Evolutionary conservation across 2,888 invertebrate genomes (phyloP).

Genomic region (Xylophagus ater): DNA sequence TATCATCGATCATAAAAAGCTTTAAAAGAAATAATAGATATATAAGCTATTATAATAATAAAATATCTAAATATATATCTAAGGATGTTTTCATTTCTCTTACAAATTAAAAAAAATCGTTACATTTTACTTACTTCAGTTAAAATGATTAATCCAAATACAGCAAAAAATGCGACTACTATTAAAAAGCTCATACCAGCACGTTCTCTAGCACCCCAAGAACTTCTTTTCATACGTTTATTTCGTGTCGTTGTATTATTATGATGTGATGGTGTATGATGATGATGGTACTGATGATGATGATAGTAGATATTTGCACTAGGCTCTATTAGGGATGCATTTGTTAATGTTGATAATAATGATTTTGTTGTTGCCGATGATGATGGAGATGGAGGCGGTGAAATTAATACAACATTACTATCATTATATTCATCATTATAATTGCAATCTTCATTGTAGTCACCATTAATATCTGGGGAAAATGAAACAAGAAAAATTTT

Average conservation of each 20-base stretch:
- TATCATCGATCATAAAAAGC: constrained; percentile 45
- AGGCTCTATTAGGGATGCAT: too few species aligned
- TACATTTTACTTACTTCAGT: constrained; percentile 54
- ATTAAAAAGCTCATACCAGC: constrained; percentile 84
- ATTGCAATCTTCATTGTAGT: too few species aligned
- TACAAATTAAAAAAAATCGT: constrained; percentile 28
- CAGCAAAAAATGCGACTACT: constrained; percentile 80
- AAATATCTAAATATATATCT: too few species aligned
- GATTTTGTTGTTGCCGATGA: constrained; percentile 2
- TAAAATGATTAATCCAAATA: constrained; percentile 77
- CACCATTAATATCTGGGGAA: too few species aligned
- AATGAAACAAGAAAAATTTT: too few species aligned
- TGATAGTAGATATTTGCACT: constrained; percentile 19
- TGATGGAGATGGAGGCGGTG: background rate
- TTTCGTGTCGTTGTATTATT: too few species aligned
- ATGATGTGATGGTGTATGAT: constrained; percentile 17
- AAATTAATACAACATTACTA: too few species aligned
- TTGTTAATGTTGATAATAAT: constrained; percentile 6
- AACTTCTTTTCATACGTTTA: constrained; percentile 34
- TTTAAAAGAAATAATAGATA: constrained; percentile 19
- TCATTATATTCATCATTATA: too few species aligned
- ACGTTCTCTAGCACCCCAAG: constrained; percentile 51
- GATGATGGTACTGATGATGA: constrained; percentile 22
- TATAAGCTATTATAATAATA: too few species aligned
- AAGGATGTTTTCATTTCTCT: too few species aligned